Base-by-base conservation (phyloP, 2,113 vertebrate genomes). In the Scytalopus superciliaris region DNA sequence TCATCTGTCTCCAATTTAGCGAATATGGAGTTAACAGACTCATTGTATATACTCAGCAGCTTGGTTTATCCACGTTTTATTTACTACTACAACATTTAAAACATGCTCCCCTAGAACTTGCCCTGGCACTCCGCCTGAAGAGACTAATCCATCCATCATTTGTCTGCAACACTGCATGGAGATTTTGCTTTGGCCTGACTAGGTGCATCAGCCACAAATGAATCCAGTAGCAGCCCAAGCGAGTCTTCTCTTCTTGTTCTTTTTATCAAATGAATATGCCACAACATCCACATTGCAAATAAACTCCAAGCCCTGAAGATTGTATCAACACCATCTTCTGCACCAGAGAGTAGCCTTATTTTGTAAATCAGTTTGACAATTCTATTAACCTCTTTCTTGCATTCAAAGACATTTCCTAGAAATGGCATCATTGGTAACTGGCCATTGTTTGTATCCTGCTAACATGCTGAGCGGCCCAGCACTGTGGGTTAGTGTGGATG, bases 391-490 rank as follows among this genome's bases (percentile, higher is more conserved):
- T 14, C 33, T 59, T 75, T 40, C 68, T 70, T 66, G 33, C 55
- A 67, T 42, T 18, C 52, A 37, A 37, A 40, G 53, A 4, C 0
- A 1, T 64, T 59, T 55, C 57, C 30, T 47, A 9, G 44, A 35
- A 77, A 31, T 1, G 19, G 33, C 33, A 89, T 53, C 13, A 3
- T 9, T 1, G 8, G 23, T 62, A 28, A 17, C 59, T 0, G 1
- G 4, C 19, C 40, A 9, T 12, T 40, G 8, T 10, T 31, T 24
- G 25, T 31, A 12, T 15, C 53, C 35, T 28, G 59, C 14, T 25
- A 12, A 33, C 0, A 0, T 0, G 0, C 63, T 45, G 59, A 7
- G 10, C 37, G 11, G 37, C 14, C 35, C 4, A 3, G 60, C 23
- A 14, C 23, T 4, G 13, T 9, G 10, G 44, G 55, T 33, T 2